Evolutionary conservation across 2,888 invertebrate species (phyloP), one percentile per base, ranked within the genome.

Genomic region (Drosophila buzzatii): DNA sequence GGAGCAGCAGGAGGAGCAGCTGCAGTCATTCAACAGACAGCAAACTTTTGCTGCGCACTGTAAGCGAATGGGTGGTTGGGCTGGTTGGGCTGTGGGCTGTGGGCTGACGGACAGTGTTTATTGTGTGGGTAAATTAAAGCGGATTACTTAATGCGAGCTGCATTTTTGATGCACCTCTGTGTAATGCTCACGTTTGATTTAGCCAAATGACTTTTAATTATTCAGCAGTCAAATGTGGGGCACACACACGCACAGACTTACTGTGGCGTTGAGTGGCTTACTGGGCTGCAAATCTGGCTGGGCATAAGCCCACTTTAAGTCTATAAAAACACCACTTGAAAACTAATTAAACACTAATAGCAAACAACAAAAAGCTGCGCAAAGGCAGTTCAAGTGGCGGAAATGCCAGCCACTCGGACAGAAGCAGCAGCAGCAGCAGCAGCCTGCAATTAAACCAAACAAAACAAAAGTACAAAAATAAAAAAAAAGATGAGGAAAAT

Each of bases 261-360:
- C 18, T 14, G 9, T 23, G 16, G 1, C 53, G 23, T 23, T 39
- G 27, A 31, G 39, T 27, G n/a, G 39, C 27, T 53, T 45, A 53
- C 35, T 47, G 27, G 63, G 35, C 62, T 53, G 61, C 58, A 73
- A 77, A 77, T 79, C 70, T 62, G 47, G 42, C 47, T 51, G 45
- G 69, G 53, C 67, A 63, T 81, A 70, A 84, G 73, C 64, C 41
- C 68, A 74, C 86, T 85, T 85, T 77, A 72, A 82, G 82, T 90
- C 80, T 76, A 90, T 91, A 88, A 90, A 91, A 91, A 89, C 79
- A 90, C 79, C 92, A 91, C 91, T 91, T 91, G 91, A 92, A 91
- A 91, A 91, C 91, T 91, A 91, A 91, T 91, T 91, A 91, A 92
- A 91, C 90, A 82, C 89, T 91, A 92, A 92, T 92, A 91, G 91